Evolutionary conservation across 2,888 invertebrate genomes (phyloP).

Genomic region (Brachyopa scutellaris): DNA sequence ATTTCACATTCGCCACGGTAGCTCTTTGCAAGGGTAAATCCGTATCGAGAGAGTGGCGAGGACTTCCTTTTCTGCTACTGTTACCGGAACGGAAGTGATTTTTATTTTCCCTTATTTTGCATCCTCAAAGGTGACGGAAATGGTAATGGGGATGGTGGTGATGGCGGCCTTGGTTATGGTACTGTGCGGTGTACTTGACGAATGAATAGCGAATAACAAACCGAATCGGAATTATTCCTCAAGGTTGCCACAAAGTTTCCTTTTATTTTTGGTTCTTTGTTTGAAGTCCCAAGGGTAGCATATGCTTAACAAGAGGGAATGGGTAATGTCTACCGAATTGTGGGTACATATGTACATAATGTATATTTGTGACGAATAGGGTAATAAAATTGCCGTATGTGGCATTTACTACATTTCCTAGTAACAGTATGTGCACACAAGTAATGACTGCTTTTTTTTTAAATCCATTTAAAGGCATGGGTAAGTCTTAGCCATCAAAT

Average conservation of each 20-base stretch:
- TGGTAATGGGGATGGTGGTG: slow-evolving; percentile 15
- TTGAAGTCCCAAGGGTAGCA: slow-evolving; percentile 46
- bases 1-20: slow-evolving; percentile 62
- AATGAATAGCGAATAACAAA: slow-evolving; percentile 64
- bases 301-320: slow-evolving; percentile 4
- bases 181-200: slow-evolving; percentile 29
- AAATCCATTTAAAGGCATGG: too few species aligned
- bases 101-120: slow-evolving; percentile 61
- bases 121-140: slow-evolving; percentile 47
- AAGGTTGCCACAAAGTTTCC: slow-evolving; percentile 41
- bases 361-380: slow-evolving; percentile 26
- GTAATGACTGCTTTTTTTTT: background rate
- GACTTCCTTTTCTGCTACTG: slow-evolving; percentile 40
- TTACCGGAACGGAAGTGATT: slow-evolving; percentile 61
- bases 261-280: slow-evolving; percentile 10
- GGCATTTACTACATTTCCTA: slow-evolving; percentile 33
- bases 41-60: background rate
- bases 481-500: too few species aligned
- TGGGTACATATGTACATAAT: too few species aligned
- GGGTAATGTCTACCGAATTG: background rate
- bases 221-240: slow-evolving; percentile 63
- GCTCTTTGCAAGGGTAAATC: slow-evolving; percentile 17
- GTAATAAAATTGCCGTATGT: slow-evolving; percentile 43
- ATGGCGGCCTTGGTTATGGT: background rate
- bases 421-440: background rate